These are phyloP conservation scores for Onychomys arenicola DNA, from an alignment of 2,797 vertebrate genomes.

Conservation along the genomic window DNA sequence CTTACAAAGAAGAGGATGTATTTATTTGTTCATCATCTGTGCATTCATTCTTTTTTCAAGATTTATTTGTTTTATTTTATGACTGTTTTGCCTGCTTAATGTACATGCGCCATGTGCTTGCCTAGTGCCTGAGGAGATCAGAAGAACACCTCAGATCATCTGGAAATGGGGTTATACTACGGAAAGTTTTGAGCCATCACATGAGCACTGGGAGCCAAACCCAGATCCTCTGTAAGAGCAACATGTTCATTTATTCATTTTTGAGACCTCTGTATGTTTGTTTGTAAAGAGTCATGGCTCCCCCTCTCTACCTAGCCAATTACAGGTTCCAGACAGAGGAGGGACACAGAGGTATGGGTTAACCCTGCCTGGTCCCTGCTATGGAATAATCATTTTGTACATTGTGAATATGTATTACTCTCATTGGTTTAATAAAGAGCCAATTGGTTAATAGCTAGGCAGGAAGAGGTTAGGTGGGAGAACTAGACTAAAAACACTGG, in stretches of 20 bases:
- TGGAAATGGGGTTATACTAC: neutral
- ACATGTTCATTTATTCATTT: neutral
- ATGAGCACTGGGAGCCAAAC: neutral
- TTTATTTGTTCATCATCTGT: neutral
- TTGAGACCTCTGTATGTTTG: neutral
- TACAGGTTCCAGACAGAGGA: neutral
- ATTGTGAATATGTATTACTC: neutral
- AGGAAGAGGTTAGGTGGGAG: neutral
- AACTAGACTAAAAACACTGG: neutral
- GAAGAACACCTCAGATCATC: neutral
- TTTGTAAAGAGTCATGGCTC: neutral
- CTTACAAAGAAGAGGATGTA: neutral
- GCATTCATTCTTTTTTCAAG: neutral
- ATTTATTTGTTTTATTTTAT: neutral
- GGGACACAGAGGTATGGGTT: neutral
- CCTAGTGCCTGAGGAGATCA: neutral
- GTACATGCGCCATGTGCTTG: neutral
- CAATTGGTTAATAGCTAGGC: neutral
- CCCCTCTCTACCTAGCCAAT: neutral
- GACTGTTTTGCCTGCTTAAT: neutral
- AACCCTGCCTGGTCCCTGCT: neutral
- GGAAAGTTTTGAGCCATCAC: neutral
- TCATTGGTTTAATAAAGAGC: neutral
- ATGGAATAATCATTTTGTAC: neutral
- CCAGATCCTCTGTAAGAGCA: neutral